phyloP scores from a whole-genome alignment of 2,888 invertebrate species.

The Drosophila macrospina region DNA sequence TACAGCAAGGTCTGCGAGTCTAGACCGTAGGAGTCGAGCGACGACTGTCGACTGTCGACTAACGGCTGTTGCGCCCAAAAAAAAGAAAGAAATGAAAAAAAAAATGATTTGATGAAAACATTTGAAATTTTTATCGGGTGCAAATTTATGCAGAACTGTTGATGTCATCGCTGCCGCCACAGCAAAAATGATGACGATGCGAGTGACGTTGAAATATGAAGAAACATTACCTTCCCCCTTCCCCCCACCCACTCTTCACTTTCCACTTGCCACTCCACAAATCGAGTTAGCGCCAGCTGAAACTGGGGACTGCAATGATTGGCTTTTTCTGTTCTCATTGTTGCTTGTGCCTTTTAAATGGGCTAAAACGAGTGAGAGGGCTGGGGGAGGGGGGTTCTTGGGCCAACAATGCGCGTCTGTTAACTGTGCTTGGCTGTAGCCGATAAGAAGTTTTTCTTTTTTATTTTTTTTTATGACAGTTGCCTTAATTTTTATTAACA shows the following conservation, averaged over 20 bases:
- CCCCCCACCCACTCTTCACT: neutral
- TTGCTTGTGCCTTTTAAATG: neutral
- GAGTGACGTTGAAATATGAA: constrained; percentile 80
- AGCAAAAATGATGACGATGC: constrained; percentile 79
- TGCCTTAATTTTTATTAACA: constrained; percentile 76
- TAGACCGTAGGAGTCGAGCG: constrained; percentile 13
- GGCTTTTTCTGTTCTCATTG: constrained; percentile 46
- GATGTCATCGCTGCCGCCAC: constrained; percentile 78
- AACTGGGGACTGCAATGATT: constrained; percentile 55
- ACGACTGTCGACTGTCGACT: constrained; percentile 21
- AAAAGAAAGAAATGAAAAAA: too few species aligned
- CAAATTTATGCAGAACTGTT: constrained; percentile 84
- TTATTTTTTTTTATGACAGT: constrained; percentile 47
- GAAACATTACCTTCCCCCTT: constrained; percentile 65
- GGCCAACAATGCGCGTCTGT: constrained; percentile 52
- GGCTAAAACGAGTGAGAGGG: neutral
- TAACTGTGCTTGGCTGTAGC: constrained; percentile 48
- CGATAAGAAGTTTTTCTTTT: constrained; percentile 62
- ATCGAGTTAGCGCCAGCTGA: constrained; percentile 1
- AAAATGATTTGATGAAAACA: constrained; percentile 81
- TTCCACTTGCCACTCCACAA: too few species aligned
- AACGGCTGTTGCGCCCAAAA: constrained; percentile 54
- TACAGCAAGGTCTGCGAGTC: constrained; percentile 5
- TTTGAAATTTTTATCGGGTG: constrained; percentile 83
- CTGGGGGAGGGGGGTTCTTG: constrained; percentile 3